Percentiles rank a stretch among this genome's conserved stretches.
Conservation (phyloP, 2,113 vertebrate genomes). For the Morone saxatilis region DNA sequence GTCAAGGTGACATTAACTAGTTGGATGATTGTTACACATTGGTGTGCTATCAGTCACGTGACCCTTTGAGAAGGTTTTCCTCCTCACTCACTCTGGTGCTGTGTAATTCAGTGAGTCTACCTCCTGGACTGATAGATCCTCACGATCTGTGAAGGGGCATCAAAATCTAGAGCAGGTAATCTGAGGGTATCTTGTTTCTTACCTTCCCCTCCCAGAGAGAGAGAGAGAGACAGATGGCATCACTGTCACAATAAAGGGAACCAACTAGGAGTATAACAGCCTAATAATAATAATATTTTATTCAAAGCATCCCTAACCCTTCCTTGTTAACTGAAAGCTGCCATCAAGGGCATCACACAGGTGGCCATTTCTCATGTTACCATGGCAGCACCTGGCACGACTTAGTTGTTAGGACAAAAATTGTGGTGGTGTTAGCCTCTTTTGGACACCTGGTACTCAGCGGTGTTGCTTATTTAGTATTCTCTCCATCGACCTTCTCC, state of each 20-base stretch:
- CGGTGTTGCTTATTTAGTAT: not conserved
- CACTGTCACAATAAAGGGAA: conserved; percentile 80
- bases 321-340: conserved; percentile 82
- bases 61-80: not conserved
- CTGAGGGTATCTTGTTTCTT: not conserved
- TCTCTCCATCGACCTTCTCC: not conserved
- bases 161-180: not conserved
- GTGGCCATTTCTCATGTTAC: conserved; percentile 90
- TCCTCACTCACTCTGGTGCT: not conserved
- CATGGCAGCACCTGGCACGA: conserved; percentile 92
- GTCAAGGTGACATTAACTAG: conserved; percentile 68
- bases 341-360: conserved; percentile 87
- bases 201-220: conserved; percentile 39
- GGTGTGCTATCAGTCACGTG: conserved; percentile 27
- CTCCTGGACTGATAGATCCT: not conserved
- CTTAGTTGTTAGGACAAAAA: conserved; percentile 78
- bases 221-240: conserved; percentile 83
- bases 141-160: not conserved
- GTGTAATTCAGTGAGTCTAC: not conserved
- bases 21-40: conserved; percentile 34
- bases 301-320: conserved; percentile 2
- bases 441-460: conserved; percentile 26
- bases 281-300: conserved; percentile 8
- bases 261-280: conserved; percentile 73
- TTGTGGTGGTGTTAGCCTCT: not conserved